These are phyloP conservation scores for Bos javanicus DNA, from an alignment of 2,113 vertebrate genomes.

Conservation along the genomic window DNA sequence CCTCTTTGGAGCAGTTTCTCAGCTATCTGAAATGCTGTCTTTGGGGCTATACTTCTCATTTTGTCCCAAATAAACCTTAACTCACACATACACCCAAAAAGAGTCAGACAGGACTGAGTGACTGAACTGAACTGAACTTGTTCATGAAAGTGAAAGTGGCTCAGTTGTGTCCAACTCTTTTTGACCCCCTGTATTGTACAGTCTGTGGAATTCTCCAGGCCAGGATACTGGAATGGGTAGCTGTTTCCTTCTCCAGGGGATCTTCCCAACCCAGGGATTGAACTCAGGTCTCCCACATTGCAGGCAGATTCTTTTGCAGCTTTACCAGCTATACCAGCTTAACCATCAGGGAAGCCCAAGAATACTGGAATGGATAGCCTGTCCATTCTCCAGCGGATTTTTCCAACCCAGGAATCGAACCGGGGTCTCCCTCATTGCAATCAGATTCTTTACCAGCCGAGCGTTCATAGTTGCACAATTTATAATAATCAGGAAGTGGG, in stretches of 20 bases:
- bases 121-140: not conserved
- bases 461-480: accelerated
- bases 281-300: not conserved
- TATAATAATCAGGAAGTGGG: not conserved
- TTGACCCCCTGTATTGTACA: accelerated
- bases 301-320: not conserved
- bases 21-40: not conserved
- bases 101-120: not conserved
- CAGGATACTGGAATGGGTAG: not conserved
- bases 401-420: not conserved
- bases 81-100: not conserved
- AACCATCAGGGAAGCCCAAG: not conserved
- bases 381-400: not conserved
- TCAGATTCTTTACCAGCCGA: not conserved
- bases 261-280: not conserved
- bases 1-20: not conserved
- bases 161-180: accelerated
- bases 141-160: not conserved
- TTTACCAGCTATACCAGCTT: not conserved
- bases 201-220: not conserved
- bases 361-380: not conserved
- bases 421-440: not conserved
- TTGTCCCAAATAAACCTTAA: not conserved
- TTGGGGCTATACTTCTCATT: not conserved
- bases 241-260: not conserved